Percentiles rank a stretch among this genome's conserved stretches.
These are phyloP conservation scores for Eudiplozoon nipponicum DNA, from an alignment of 2,888 invertebrate species.

Conservation along the genomic window DNA sequence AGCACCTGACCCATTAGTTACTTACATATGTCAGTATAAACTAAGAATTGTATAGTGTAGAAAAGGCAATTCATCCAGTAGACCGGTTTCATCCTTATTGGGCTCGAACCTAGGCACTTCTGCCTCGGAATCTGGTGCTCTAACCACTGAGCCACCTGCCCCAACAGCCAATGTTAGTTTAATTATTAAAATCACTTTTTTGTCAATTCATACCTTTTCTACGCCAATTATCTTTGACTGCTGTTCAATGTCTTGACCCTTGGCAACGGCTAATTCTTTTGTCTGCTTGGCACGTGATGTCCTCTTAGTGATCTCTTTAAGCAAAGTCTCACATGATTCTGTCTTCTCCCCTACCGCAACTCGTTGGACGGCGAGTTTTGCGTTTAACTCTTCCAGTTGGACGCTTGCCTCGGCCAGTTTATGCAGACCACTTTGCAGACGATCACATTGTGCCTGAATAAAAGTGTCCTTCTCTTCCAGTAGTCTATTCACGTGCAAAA, in stretches of 20 bases:
- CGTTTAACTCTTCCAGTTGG: slow-evolving; percentile 45
- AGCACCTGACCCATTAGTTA: too few relatives aligned
- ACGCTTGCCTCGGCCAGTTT: slow-evolving; percentile 56
- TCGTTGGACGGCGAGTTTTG: slow-evolving; percentile 46
- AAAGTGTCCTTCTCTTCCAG: slow-evolving; percentile 38
- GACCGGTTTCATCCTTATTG: too few relatives aligned
- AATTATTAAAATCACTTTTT: neutral
- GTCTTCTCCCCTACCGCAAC: slow-evolving; percentile 49
- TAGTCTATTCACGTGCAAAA: too few relatives aligned
- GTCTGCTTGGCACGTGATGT: slow-evolving; percentile 37
- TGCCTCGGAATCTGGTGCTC: too few relatives aligned
- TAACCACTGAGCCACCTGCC: too few relatives aligned
- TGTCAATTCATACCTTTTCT: slow-evolving; percentile 36
- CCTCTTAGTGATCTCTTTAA: slow-evolving; percentile 39
- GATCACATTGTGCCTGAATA: slow-evolving; percentile 34
- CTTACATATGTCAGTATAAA: too few relatives aligned
- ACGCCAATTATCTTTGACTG: slow-evolving; percentile 44
- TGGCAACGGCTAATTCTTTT: slow-evolving; percentile 44
- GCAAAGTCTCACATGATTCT: slow-evolving; percentile 42
- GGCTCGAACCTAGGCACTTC: too few relatives aligned
- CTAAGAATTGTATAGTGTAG: too few relatives aligned
- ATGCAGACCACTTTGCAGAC: slow-evolving; percentile 39
- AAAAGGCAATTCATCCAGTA: too few relatives aligned
- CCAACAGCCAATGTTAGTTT: too few relatives aligned
- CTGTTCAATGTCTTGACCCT: slow-evolving; percentile 47